phyloP scores from a whole-genome alignment of 2,888 invertebrate species.

The Stictocephala bisonia region DNA sequence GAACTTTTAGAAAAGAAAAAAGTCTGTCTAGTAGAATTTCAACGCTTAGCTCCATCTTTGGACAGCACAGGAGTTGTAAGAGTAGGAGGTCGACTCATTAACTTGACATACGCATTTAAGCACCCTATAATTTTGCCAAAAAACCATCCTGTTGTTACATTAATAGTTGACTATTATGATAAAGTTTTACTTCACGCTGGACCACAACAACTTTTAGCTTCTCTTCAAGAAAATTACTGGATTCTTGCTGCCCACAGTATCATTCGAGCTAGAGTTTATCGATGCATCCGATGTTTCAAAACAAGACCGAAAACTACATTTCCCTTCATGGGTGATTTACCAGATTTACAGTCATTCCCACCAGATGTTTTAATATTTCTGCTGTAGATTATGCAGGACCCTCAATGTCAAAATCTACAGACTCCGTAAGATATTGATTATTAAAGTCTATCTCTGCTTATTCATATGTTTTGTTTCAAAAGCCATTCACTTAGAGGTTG shows the following conservation, averaged over 20 bases:
- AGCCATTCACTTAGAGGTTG: slow-evolving; percentile 60
- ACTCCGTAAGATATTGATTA: neutral
- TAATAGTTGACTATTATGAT: slow-evolving; percentile 48
- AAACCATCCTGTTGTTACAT: slow-evolving; percentile 18
- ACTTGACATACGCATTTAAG: neutral
- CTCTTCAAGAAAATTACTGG: slow-evolving; percentile 27
- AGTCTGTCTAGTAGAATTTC: neutral
- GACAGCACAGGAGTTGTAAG: neutral
- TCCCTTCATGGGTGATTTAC: slow-evolving; percentile 47
- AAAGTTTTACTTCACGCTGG: slow-evolving; percentile 35
- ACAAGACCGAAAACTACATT: neutral
- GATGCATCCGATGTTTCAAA: slow-evolving; percentile 11
- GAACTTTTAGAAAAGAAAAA: neutral
- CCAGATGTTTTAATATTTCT: slow-evolving; percentile 6
- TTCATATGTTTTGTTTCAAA: slow-evolving; percentile 59
- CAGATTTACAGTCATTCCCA: neutral
- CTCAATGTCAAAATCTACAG: neutral
- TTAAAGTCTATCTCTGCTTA: slow-evolving; percentile 49
- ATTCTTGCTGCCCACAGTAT: slow-evolving; percentile 14
- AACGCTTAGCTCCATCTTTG: neutral
- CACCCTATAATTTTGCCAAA: slow-evolving; percentile 44
- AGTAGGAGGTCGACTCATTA: slow-evolving; percentile 48
- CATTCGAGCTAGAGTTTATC: neutral
- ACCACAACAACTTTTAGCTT: neutral
- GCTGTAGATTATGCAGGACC: slow-evolving; percentile 47